phyloP scores from a whole-genome alignment of 1,140 invertebrate species.

The Drosophila sproati region DNA sequence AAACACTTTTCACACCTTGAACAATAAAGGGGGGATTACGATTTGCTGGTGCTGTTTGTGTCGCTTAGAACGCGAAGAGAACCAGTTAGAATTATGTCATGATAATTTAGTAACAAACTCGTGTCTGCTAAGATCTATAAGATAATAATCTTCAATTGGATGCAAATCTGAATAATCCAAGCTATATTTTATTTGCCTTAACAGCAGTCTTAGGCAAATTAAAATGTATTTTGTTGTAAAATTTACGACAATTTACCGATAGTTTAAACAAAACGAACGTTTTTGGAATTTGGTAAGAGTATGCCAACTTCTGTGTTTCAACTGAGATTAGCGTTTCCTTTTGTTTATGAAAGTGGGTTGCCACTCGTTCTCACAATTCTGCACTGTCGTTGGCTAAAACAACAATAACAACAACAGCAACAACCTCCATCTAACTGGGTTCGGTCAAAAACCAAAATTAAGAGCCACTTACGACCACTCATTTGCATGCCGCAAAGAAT shows the following conservation, averaged over 20 bases:
- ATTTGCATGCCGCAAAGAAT: conserved; percentile 62
- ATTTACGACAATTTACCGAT: not conserved
- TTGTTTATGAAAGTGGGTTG: conserved; percentile 56
- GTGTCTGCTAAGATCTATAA: not conserved
- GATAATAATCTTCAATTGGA: conserved; percentile 8
- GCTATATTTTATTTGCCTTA: too few relatives aligned
- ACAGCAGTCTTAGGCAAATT: conserved; percentile 5
- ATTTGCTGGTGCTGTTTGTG: conserved; percentile 1
- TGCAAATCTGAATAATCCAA: not conserved
- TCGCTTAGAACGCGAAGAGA: not conserved
- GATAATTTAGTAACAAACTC: not conserved
- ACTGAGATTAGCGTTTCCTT: conserved; percentile 30
- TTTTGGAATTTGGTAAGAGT: conserved; percentile 17
- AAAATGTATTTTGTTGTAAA: conserved; percentile 1
- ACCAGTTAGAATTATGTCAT: not conserved
- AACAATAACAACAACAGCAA: conserved; percentile 21
- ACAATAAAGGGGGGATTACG: not conserved
- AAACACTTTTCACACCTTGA: conserved; percentile 4
- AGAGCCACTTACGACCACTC: conserved; percentile 65
- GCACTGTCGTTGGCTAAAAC: conserved; percentile 19
- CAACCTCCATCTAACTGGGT: conserved; percentile 52
- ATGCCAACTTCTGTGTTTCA: conserved; percentile 12
- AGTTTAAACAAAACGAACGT: not conserved
- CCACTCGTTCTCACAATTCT: conserved; percentile 60
- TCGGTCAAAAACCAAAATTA: conserved; percentile 53